Conservation (phyloP, 30 jellyfish, hydroid and myxozoan species). For the Mastigias papua region DNA sequence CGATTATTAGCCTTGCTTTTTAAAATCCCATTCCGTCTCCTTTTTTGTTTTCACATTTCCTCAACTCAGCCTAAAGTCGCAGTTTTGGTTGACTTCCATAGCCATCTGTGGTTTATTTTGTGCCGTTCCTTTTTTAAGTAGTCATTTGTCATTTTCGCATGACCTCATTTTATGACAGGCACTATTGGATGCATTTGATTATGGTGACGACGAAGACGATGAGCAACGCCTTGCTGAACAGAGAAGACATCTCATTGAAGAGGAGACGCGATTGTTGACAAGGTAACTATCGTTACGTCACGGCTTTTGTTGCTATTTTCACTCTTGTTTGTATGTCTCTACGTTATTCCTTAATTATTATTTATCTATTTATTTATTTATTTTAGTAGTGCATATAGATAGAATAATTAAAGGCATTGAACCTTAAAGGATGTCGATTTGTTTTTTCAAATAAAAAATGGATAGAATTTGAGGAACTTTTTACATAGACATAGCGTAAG, state of each 20-base stretch:
- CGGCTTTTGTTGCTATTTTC: neutral
- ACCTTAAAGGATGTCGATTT: too few relatives aligned
- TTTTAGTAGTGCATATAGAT: neutral
- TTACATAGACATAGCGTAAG: too few relatives aligned
- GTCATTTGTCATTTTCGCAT: conserved; percentile 37
- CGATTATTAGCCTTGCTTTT: too few relatives aligned
- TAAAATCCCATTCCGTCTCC: too few relatives aligned
- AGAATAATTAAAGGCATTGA: too few relatives aligned
- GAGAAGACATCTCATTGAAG: conserved; percentile 76
- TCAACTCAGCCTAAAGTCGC: too few relatives aligned
- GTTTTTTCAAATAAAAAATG: too few relatives aligned
- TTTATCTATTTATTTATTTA: neutral
- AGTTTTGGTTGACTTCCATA: neutral
- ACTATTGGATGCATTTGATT: conserved; percentile 68
- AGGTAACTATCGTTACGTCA: conserved; percentile 40
- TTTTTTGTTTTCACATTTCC: too few relatives aligned
- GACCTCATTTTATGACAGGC: conserved; percentile 79
- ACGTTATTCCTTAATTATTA: neutral
- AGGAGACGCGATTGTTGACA: conserved; percentile 56
- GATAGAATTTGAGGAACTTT: too few relatives aligned
- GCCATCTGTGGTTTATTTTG: conserved; percentile 53
- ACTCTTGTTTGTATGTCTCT: too few relatives aligned
- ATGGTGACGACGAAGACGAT: conserved; percentile 82
- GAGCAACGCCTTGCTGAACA: conserved; percentile 82
- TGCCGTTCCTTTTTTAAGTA: neutral